A percentile compares a stretch with the other conserved stretches of the same genome.
These are phyloP conservation scores for Micrasema longulum DNA, from an alignment of 1,140 invertebrate genomes.

Conservation along the genomic window DNA sequence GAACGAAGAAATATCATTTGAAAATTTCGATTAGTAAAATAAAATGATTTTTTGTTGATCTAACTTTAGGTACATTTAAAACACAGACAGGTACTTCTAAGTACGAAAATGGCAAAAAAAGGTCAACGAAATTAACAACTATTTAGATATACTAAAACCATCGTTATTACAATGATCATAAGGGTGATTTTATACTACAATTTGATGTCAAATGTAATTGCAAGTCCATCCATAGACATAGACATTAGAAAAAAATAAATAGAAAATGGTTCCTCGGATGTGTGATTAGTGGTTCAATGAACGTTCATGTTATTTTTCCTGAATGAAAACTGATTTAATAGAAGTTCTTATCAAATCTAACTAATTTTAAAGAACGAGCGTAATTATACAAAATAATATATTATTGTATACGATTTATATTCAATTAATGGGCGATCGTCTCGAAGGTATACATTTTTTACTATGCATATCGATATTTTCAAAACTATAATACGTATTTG, in stretches of 20 bases:
- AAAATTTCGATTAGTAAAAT: too few relatives aligned
- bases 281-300: slow-evolving; percentile 9
- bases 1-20: too few relatives aligned
- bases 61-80: too few relatives aligned
- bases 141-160: not conserved
- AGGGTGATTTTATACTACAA: not conserved
- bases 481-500: not conserved
- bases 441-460: slow-evolving; percentile 11
- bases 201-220: not conserved
- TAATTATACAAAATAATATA: not conserved
- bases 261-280: slow-evolving; percentile 1
- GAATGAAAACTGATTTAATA: slow-evolving; percentile 18
- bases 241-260: not conserved
- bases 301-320: slow-evolving; percentile 25
- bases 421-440: slow-evolving; percentile 24
- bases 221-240: not conserved
- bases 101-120: too few relatives aligned
- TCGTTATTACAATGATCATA: not conserved
- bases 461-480: too few relatives aligned
- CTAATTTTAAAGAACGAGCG: not conserved
- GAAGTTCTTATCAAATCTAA: not conserved
- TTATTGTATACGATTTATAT: slow-evolving; percentile 12
- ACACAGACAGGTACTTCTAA: too few relatives aligned
- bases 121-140: too few relatives aligned
- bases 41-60: too few relatives aligned